A percentile compares a stretch with the other conserved stretches of the same genome.
Conservation (phyloP, 2,113 vertebrate species). For the Hemichromis elongatus region DNA sequence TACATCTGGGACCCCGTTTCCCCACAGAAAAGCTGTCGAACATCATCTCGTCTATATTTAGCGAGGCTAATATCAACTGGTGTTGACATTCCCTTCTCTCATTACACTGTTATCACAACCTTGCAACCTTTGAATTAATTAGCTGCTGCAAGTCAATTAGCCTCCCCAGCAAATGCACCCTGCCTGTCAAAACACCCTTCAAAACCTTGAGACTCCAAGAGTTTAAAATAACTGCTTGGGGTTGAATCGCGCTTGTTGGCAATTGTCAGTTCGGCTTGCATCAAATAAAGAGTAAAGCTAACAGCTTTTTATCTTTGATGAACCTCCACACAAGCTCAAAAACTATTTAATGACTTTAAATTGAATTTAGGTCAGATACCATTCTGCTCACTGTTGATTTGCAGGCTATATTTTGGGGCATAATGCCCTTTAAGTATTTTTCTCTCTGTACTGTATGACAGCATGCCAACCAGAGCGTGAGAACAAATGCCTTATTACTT, state of each 20-base stretch:
- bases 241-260: not conserved
- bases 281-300: not conserved
- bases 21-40: constrained; percentile 49
- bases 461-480: not conserved
- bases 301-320: not conserved
- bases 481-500: not conserved
- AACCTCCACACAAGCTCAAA: not conserved
- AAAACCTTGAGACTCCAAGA: not conserved
- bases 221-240: not conserved
- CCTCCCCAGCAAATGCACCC: constrained; percentile 25
- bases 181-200: constrained; percentile 38
- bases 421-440: not conserved
- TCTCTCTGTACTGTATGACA: not conserved
- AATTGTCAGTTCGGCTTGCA: not conserved
- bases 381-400: not conserved
- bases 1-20: constrained; percentile 33
- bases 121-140: constrained; percentile 69
- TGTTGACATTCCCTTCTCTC: constrained; percentile 60
- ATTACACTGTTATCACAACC: constrained; percentile 65
- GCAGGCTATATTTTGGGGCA: not conserved
- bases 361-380: not conserved
- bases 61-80: constrained; percentile 51
- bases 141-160: constrained; percentile 66
- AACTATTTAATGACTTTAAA: not conserved
- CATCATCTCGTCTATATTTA: constrained; percentile 65